These are phyloP conservation scores for Drosophila lowei DNA, from an alignment of 1,140 invertebrate species.

Conservation along the genomic window DNA sequence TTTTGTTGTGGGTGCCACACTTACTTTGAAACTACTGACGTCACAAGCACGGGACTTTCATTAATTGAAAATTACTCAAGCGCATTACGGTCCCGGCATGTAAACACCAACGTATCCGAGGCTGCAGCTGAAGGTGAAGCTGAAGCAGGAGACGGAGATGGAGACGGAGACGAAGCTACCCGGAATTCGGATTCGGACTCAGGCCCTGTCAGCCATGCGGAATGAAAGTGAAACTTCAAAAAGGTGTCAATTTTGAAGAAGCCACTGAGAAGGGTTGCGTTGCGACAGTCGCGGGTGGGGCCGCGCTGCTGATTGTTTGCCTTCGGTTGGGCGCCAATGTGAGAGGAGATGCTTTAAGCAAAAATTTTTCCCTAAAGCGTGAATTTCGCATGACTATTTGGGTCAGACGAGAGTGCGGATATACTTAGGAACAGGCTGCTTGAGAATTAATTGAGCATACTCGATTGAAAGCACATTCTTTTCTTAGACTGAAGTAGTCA, in stretches of 20 bases:
- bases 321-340: conserved; percentile 29
- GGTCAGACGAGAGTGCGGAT: conserved; percentile 42
- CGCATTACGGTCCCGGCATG: conserved; percentile 43
- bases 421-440: background rate
- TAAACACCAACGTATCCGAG: conserved; percentile 13
- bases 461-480: conserved; percentile 6
- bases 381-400: conserved; percentile 50
- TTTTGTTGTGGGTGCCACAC: conserved; percentile 35
- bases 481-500: conserved; percentile 3
- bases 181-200: conserved; percentile 54
- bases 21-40: conserved; percentile 56
- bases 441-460: conserved; percentile 44
- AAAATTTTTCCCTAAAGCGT: conserved; percentile 32
- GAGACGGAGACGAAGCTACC: conserved; percentile 29
- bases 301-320: conserved; percentile 33
- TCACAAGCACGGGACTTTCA: conserved; percentile 67
- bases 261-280: conserved; percentile 45
- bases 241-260: conserved; percentile 74
- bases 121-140: conserved; percentile 22
- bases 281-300: conserved; percentile 25
- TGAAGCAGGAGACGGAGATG: conserved; percentile 29
- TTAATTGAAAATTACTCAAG: conserved; percentile 81
- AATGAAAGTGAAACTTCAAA: conserved; percentile 79
- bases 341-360: conserved; percentile 41
- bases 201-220: conserved; percentile 43